Evolutionary conservation across 1,140 invertebrate species (phyloP), one percentile per base, ranked within the genome.

Genomic region (Anastrepha ludens): DNA sequence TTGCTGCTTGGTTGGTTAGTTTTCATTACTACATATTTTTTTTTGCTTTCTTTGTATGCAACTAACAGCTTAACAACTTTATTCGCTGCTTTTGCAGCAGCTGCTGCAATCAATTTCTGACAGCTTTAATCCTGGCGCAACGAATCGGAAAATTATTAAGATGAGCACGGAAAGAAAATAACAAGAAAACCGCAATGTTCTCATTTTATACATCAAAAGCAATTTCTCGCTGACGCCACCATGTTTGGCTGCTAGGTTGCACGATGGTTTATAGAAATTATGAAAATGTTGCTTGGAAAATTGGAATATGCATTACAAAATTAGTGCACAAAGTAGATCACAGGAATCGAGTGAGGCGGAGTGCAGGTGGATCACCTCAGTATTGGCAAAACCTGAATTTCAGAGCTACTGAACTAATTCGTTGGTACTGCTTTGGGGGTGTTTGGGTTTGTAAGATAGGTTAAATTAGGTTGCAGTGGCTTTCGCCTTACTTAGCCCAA

Each of bases 101-200:
- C 67, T n/a, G 74, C 13, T 55, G 7, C 74, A 78, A 11, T 78
- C 70, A 81, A 81, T 81, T 81, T 55, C 74, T 81, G 74, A 81
- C 74, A 29, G n/a, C 74, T 50, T 81, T 81, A 81, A 81, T 81
- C 74, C 74, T 81, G 74, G 74, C 74, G 74, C 74, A 81, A 81
- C 74, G 47, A 81, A 55, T 81, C n/a, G 74, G 74, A 81, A 81
- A 78, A 78, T 78, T 78, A 78, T 55, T 78, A 78, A 78, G 70
- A 78, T 78, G 70, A 78, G 70, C 70, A 15, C 17, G 70, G 15
- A 50, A 78, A 50, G n/a, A 20, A 50, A 81, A 50, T 81, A 81
- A 29, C 17, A 55, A 81, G 74, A 29, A 81, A 81, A 81, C 74
- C 74, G 50, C 74, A 81, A 81, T 81, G 17, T 55, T 58, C 74